Evolutionary conservation across 2,797 vertebrate genomes (phyloP), one percentile per base, ranked within the genome.

Genomic region (Cygnus olor): DNA sequence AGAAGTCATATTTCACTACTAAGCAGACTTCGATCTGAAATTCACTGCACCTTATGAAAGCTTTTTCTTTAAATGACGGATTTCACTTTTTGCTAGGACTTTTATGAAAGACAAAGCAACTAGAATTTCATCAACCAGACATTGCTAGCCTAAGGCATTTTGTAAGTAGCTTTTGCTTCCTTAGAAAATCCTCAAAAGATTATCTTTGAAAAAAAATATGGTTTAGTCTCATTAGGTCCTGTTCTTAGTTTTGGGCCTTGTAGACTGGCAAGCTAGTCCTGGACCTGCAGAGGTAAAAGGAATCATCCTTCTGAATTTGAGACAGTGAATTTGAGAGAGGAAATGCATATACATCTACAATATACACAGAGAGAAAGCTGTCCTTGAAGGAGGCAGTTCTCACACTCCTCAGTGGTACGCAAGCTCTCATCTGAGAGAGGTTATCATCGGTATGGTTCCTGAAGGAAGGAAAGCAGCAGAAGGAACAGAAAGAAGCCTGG

Each of bases 301-400:
- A 82, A 65, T 36, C 28, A 14, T 32, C 9, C 38, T 83, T 32
- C 21, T 45, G 12, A 86, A 51, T 60, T 51, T 58, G 30, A 72
- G 45, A 19, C 1, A 0, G 2, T 14, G 5, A 17, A 49, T 49
- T 49, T 49, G 24, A 49, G 21, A 81, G 28, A 79, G 25, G 25
- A 91, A 84, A 84, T 72, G 32, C 14, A 54, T 7, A 42, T 24
- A 34, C 18, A 53, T 36, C 20, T 86, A 69, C 74, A 88, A 70
- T 5, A 63, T 0, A 64, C 0, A 0, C 15, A 10, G 18, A 81
- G 17, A 84, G 21, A 92, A 81, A 14, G 11, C 17, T 69, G 40
- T 14, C 64, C 68, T 73, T 42, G 6, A 81, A 65, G 21, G 22
- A 79, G 15, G 25, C 18, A 84, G 9, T 54, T 84, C 44, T 86